Evolutionary conservation across 2,797 vertebrate species (phyloP), one percentile per base, ranked within the genome.

Genomic region (Etheostoma nigrum): DNA sequence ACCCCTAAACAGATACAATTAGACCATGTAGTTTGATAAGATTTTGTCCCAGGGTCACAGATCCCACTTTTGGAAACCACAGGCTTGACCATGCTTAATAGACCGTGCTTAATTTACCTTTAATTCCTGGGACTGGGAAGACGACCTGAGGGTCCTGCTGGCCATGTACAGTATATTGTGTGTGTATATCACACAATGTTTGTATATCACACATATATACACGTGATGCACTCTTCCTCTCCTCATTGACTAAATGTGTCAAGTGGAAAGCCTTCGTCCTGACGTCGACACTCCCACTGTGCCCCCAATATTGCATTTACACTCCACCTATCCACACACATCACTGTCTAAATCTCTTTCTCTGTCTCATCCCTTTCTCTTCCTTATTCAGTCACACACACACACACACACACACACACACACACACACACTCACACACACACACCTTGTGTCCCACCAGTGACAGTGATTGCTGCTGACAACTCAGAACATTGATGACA

Each of bases 391-490:
- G 16, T 53, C 47, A 30, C 49, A 33, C 44, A n/a, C 18, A 9
- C 48, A 8, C 66, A 13, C 42, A 13, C 16, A 12, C 58, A 40
- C 62, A 42, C 30, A 27, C 73, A 54, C 62, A 73, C 62, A 25
- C 25, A 25, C 25, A 9, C 48, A 8, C 47, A 40, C 49, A 33
- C 44, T 18, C 18, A 9, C 53, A 9, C 36, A 40, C 36, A 79
- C 67, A 72, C 67, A 12, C 13, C 44, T 82, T 8, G 36, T 16
- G 65, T 73, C 74, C 23, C 67, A 61, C 1, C 0, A 65, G 59
- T 77, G 71, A 88, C 79, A 70, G 61, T 87, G 76, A 90, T 79
- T 66, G 76, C 61, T 36, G 80, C 8, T 88, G 90, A 91, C 90
- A 87, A 75, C 79, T 79, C 78, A 63, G 73, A 87, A 80, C 67